Evolutionary conservation across 2,888 invertebrate species (phyloP), one percentile per base, ranked within the genome.

Genomic region (Tridacna gigas): DNA sequence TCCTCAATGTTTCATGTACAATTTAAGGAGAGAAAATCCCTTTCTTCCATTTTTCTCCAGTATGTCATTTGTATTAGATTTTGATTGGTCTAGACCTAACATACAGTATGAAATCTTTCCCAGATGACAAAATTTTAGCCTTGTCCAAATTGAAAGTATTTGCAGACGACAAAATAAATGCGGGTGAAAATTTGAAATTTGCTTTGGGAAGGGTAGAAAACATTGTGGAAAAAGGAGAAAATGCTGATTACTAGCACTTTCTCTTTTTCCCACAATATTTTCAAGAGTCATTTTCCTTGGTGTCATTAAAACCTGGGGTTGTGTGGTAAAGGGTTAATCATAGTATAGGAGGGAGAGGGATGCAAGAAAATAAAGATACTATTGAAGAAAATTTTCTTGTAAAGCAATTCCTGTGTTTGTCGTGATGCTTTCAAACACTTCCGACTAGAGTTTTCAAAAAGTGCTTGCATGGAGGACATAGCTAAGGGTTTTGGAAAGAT

Each of bases 401-500:
- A 9, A n/a, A n/a, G 9, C 2, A 4, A n/a, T 56, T 56, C 18
- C 2, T 20, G n/a, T 56, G 9, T 37, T 37, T 37, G 37, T 37
- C 7, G 7, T 7, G n/a, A 56, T 3, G 56, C 1, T 56, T 56
- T 56, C 18, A n/a, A 20, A n/a, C 2, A 56, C 56, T 4, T 56
- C n/a, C n/a, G n/a, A n/a, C n/a, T n/a, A 56, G 20, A 9, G 4
- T 18, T 25, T 15, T 26, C 15, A 65, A 65, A 65, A 65, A 3
- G 12, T 2, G 0, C 11, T 25, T 25, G 20, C 45, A 51, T 37
- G 37, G 37, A 37, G 37, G 37, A 71, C 48, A 1, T n/a, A 15
- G 26, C 20, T 26, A 71, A 71, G 71, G 71, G 71, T 71, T 71
- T 51, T 13, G 37, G 7, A 25, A 71, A 71, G 71, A 69, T 69